A percentile compares a stretch with the other conserved stretches of the same genome.
phyloP scores from a whole-genome alignment of 1,140 invertebrate genomes.

The Drosophila fuyamai region DNA sequence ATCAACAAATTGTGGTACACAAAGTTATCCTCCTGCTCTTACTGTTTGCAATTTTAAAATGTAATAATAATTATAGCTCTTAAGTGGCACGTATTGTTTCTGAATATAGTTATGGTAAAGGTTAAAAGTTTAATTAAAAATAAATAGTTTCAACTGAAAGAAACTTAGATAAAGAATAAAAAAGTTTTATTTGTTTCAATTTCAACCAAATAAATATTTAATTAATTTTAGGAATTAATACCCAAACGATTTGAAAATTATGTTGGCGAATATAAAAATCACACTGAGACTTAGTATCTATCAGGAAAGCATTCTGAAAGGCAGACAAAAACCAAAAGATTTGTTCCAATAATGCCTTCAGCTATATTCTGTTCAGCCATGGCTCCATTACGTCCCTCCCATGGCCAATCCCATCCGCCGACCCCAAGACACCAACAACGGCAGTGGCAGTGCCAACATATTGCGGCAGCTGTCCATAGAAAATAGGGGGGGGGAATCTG shows the following conservation, averaged over 20 bases:
- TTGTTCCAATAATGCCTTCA: slow-evolving; percentile 38
- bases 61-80: too few species aligned
- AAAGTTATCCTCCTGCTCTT: background rate
- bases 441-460: slow-evolving; percentile 40
- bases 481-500: background rate
- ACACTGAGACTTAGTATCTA: background rate
- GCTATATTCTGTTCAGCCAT: slow-evolving; percentile 26
- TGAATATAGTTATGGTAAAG: too few species aligned
- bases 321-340: slow-evolving; percentile 22
- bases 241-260: background rate
- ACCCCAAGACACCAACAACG: slow-evolving; percentile 4
- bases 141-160: too few species aligned
- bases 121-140: too few species aligned
- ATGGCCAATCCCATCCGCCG: slow-evolving; percentile 4
- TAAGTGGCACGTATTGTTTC: too few species aligned
- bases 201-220: too few species aligned
- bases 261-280: background rate
- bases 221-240: background rate
- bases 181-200: too few species aligned
- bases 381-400: slow-evolving; percentile 39
- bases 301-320: background rate
- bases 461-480: slow-evolving; percentile 54
- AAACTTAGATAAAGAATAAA: too few species aligned
- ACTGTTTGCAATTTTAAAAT: background rate
- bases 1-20: background rate